A percentile compares a stretch with the other conserved stretches of the same genome.
Evolutionary conservation across 2,888 invertebrate species (phyloP).

Genomic region (Mimumesa dahlbomi): DNA sequence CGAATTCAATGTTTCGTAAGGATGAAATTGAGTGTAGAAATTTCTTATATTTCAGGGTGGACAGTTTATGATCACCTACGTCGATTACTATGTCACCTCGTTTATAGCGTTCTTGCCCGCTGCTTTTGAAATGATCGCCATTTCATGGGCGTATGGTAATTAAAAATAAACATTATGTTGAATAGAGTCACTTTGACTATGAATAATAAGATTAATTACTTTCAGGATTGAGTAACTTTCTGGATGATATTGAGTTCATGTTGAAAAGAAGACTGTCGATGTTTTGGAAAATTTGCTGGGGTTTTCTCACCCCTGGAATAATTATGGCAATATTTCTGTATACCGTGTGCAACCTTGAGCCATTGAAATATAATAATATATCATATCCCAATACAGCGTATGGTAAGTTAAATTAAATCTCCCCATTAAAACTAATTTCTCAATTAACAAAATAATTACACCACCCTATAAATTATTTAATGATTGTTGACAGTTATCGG

Average conservation of each 20-base stretch:
- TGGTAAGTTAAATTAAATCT: constrained; percentile 79
- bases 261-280: constrained; percentile 85
- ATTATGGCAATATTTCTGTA: constrained; percentile 88
- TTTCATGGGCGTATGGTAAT: constrained; percentile 81
- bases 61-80: constrained; percentile 79
- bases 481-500: constrained; percentile 78
- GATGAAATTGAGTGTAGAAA: no score
- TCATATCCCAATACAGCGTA: constrained; percentile 84
- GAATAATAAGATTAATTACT: no score
- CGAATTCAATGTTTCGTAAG: no score
- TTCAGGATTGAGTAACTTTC: constrained; percentile 84
- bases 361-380: constrained; percentile 84
- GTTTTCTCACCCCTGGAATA: constrained; percentile 86
- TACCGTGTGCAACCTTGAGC: constrained; percentile 84
- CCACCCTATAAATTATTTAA: no score
- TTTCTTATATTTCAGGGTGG: constrained; percentile 80
- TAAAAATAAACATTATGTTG: no score
- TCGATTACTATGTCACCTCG: constrained; percentile 81
- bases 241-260: constrained; percentile 91
- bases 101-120: constrained; percentile 81
- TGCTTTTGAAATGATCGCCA: constrained; percentile 79
- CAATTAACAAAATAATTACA: not conserved
- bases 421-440: not conserved
- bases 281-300: constrained; percentile 93
- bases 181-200: no score